Conservation (phyloP, 2,113 vertebrate species). For the Elgaria multicarinata region DNA sequence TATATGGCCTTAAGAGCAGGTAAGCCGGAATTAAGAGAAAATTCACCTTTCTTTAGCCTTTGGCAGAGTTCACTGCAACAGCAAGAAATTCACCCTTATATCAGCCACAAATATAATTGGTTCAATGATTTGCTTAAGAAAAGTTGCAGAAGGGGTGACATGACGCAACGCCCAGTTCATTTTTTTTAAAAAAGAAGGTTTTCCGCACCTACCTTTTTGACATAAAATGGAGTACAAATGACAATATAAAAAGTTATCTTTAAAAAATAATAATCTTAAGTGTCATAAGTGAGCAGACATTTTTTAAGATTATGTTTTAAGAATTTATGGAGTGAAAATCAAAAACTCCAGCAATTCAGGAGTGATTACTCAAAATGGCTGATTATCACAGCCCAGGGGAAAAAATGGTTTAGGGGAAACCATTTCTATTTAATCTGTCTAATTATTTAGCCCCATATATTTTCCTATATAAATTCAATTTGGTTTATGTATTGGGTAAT, state of each 20-base stretch:
- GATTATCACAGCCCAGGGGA: not conserved
- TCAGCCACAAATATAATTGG: not conserved
- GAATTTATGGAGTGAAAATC: not conserved
- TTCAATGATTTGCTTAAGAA: not conserved
- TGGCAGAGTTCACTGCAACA: not conserved
- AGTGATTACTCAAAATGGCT: not conserved
- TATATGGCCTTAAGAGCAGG: constrained; percentile 5
- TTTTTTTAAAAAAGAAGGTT: too few relatives aligned
- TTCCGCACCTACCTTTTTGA: not conserved
- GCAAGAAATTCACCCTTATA: not conserved
- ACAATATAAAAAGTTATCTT: not conserved
- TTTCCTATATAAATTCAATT: not conserved
- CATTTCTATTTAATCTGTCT: not conserved
- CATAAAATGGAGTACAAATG: not conserved
- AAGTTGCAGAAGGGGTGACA: not conserved
- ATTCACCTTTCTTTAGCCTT: constrained; percentile 21
- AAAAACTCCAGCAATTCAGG: not conserved
- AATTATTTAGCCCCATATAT: not conserved
- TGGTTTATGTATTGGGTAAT: not conserved
- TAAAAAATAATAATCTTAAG: not conserved
- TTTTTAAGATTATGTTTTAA: not conserved
- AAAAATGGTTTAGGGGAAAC: not conserved
- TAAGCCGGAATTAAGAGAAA: constrained; percentile 36
- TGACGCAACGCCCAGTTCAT: not conserved
- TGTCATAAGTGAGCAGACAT: not conserved